Base-by-base conservation (phyloP, 2,113 vertebrate genomes). In the Sinocyclocheilus rhinocerous region DNA sequence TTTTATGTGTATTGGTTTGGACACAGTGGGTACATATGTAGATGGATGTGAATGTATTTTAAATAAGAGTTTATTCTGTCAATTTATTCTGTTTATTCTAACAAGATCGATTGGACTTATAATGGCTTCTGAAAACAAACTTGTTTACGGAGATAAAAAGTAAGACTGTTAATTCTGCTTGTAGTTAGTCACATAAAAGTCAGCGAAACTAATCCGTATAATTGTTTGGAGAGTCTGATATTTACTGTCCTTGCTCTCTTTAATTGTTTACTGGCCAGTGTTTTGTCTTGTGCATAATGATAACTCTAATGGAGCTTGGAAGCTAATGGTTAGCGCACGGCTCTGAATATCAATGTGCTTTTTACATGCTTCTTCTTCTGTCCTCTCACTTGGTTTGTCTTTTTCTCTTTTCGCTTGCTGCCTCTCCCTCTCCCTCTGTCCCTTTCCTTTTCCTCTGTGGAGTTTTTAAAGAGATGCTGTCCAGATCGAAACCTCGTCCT, bases 401-500 rank as follows among this genome's bases (percentile, higher is more conserved):
- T 59, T 55, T 76, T 57, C 20, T 36, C 50, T 18, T 20, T 63
- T n/a, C 18, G 3, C 52, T 59, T 73, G 26, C 36, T 15, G 11
- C 52, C n/a, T 48, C 24, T 85, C 84, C 42, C 84, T 85, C n/a
- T n/a, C n/a, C n/a, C n/a, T n/a, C 45, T 39, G 3, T 39, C 29
- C 29, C 59, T 39, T 36, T 24, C 33, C 12, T 16, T 63, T 81
- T 76, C 61, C 45, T 81, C 63, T 18, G 67, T 77, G 70, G 75
- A 88, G 75, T 84, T 84, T 73, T 85, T 84, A 87, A 81, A 85
- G 72, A 39, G 78, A 87, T 91, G 90, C 91, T 88, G 89, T 91
- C 89, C 90, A 88, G 92, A 93, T 94, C 91, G 92, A 93, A 94
- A 92, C 90, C 90, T 90, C 91, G 93, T 90, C 94, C 94, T 94